phyloP scores from a whole-genome alignment of 1,140 invertebrate genomes.

The Drosophila pectinifera region DNA sequence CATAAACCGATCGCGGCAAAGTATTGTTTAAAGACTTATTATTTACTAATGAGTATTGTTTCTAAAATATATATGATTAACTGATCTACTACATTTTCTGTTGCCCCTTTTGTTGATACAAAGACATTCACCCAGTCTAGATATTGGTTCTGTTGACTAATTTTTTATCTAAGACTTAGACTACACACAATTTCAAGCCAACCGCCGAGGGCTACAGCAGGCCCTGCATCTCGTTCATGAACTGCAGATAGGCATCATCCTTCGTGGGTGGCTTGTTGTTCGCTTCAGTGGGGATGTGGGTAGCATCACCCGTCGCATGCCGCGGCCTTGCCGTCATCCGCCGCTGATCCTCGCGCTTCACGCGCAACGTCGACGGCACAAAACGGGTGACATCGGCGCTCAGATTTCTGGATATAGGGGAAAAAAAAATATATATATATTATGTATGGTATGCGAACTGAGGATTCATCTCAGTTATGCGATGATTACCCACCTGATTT shows the following conservation, averaged over 20 bases:
- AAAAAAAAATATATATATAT: slow-evolving; percentile 25
- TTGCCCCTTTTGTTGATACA: too few species aligned
- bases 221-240: slow-evolving; percentile 99
- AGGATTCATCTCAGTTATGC: neutral
- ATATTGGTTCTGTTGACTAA: slow-evolving; percentile 15
- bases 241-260: slow-evolving; percentile 98
- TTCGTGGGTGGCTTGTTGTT: slow-evolving; percentile 90
- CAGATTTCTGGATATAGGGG: slow-evolving; percentile 88
- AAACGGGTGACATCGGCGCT: slow-evolving; percentile 98
- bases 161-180: slow-evolving; percentile 29
- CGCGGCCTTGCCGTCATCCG: slow-evolving; percentile 84
- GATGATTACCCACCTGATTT: slow-evolving; percentile 88
- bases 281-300: slow-evolving; percentile 77
- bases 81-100: too few species aligned
- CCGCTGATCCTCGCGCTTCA: slow-evolving; percentile 92
- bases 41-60: too few species aligned
- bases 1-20: too few species aligned
- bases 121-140: too few species aligned
- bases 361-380: slow-evolving; percentile 94
- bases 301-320: slow-evolving; percentile 58
- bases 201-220: slow-evolving; percentile 88
- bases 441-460: too few species aligned
- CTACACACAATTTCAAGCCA: slow-evolving; percentile 7
- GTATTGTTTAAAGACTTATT: too few species aligned
- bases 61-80: too few species aligned